These are phyloP conservation scores for Epinephelus coioides DNA, from an alignment of 2,797 vertebrate genomes.

Conservation along the genomic window DNA sequence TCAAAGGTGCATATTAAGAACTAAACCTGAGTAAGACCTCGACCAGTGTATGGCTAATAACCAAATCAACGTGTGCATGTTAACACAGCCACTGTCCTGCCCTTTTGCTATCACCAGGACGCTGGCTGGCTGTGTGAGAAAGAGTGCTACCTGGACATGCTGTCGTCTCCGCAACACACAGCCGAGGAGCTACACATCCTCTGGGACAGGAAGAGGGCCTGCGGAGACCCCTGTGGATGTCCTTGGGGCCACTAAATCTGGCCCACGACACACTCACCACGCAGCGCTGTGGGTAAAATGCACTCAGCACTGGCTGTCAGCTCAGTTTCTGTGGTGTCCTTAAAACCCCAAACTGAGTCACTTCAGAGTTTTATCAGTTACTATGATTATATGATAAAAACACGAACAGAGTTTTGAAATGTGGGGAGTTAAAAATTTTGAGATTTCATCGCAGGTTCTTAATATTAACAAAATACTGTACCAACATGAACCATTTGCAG, in stretches of 20 bases:
- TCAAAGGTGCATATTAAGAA: slow-evolving; percentile 7
- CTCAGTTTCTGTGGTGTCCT: slow-evolving; percentile 38
- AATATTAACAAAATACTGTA: slow-evolving; percentile 35
- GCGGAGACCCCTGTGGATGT: slow-evolving; percentile 94
- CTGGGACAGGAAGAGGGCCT: slow-evolving; percentile 90
- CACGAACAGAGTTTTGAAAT: slow-evolving; percentile 11
- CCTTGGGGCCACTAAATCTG: slow-evolving; percentile 76
- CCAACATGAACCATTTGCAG: slow-evolving; percentile 38
- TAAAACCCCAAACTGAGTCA: slow-evolving; percentile 37
- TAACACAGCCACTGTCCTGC: neutral
- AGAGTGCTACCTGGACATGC: slow-evolving; percentile 93
- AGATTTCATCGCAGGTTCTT: slow-evolving; percentile 29
- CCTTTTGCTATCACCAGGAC: slow-evolving; percentile 83
- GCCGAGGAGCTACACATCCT: slow-evolving; percentile 89
- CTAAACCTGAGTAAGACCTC: slow-evolving; percentile 2
- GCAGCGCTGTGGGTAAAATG: slow-evolving; percentile 58
- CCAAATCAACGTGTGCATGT: neutral
- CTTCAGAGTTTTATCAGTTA: slow-evolving; percentile 25
- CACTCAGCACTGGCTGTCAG: slow-evolving; percentile 31
- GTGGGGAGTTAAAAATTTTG: slow-evolving; percentile 8
- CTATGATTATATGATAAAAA: slow-evolving; percentile 18
- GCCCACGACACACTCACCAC: slow-evolving; percentile 10
- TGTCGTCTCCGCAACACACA: slow-evolving; percentile 96
- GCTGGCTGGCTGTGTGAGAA: slow-evolving; percentile 96
- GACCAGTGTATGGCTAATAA: neutral